Base-by-base conservation (phyloP, 30 jellyfish, hydroid and myxozoan genomes). In the Aurelia aurita region DNA sequence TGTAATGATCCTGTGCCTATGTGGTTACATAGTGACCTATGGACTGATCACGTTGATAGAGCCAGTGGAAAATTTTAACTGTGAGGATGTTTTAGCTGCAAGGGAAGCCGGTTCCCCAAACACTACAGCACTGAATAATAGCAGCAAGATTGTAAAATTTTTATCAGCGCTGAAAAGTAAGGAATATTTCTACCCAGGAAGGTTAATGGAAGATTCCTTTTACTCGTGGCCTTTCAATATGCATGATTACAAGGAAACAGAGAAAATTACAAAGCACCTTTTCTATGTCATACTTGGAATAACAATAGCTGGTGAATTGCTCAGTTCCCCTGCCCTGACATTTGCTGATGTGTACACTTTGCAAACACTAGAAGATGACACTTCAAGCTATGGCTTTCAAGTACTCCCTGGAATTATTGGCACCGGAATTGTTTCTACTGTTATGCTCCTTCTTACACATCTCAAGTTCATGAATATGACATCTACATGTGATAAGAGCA, bases 251-350 rank as follows among this genome's bases (percentile, higher is more conserved):
- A 82, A 28, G 53, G 53, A 27, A 32, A 86, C 98, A 35, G 94
- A 79, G 45, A 62, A 55, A 14, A 66, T 85, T 0, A 91, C 98
- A 9, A 31, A 68, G 59, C 44, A 76, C 49, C 49, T 91, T 44
- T 91, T 81, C 58, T 26, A 21, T n/a, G 64, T 81, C 13, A 44
- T 91, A 15, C 77, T 91, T 3, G 63, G 74, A 9, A 60, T 91
- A 11, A 78, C 96, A 25, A 60, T 85, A 34, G 70, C 90, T 58
- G 98, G 98, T n/a, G 98, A 91, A 60, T 66, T 91, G 34, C 53
- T 91, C 69, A 94, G 97, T 55, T 91, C 98, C 14, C 98, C 98
- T 23, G 96, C 94, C 15, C 72, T 65, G 55, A 91, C 98, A 21
- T 91, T 91, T 84, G 96, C 98, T 21, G 98, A 91, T 74, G 89